Evolutionary conservation across 1,140 invertebrate species (phyloP).

Genomic region (Adelges cooleyi): DNA sequence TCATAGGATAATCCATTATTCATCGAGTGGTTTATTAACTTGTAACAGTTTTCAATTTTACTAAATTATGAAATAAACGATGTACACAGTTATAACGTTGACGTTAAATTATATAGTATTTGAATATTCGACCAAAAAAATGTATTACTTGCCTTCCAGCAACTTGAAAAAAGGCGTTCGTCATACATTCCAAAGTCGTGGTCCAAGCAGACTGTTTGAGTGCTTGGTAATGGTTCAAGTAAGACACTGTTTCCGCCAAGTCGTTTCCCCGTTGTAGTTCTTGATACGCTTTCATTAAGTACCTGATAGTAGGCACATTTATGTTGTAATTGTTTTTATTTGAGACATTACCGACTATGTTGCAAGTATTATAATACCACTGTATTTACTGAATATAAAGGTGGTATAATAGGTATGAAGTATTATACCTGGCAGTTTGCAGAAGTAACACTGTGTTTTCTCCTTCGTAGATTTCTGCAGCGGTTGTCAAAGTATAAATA

Average conservation of each 20-base stretch:
- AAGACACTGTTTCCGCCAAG: constrained; percentile 54
- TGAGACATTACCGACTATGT: no score
- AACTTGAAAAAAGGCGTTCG: constrained; percentile 53
- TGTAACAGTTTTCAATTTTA: constrained; percentile 53
- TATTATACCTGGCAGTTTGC: constrained; percentile 61
- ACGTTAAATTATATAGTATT: background rate
- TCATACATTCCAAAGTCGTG: constrained; percentile 49
- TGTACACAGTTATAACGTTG: background rate
- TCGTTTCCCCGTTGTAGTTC: constrained; percentile 46
- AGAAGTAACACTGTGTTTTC: constrained; percentile 85
- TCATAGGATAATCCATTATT: constrained; percentile 50
- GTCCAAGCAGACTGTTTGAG: constrained; percentile 42
- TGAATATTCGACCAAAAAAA: background rate
- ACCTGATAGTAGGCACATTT: constrained; percentile 40
- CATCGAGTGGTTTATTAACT: constrained; percentile 53
- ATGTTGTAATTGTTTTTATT: no score
- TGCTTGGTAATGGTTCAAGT: constrained; percentile 40
- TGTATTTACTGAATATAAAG: no score
- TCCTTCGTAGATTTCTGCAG: constrained; percentile 86
- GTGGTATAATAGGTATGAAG: background rate
- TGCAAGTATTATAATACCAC: no score
- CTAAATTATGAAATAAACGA: constrained; percentile 38
- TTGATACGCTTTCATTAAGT: constrained; percentile 60
- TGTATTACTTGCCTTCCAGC: constrained; percentile 59
- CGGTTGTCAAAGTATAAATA: constrained; percentile 67